These are phyloP conservation scores for Druon quercuslanigerum DNA, from an alignment of 1,140 invertebrate species.

Conservation along the genomic window DNA sequence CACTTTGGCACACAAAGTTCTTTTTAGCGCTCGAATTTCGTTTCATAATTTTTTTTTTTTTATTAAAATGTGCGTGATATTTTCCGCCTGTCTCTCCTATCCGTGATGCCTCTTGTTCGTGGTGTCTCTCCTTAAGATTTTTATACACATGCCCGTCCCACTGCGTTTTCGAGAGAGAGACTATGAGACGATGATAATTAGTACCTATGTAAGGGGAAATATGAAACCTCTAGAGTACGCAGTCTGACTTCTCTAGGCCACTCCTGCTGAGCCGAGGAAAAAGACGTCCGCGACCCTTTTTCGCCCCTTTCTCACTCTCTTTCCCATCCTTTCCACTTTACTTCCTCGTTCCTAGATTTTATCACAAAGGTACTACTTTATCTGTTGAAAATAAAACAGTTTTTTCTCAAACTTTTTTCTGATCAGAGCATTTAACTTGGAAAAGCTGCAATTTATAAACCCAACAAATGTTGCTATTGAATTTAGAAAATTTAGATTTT, in stretches of 20 bases:
- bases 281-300: neutral
- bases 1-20: too few species aligned
- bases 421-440: too few species aligned
- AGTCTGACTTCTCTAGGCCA: constrained; percentile 69
- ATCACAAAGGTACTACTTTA: neutral
- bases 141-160: constrained; percentile 45
- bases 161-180: constrained; percentile 65
- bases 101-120: neutral
- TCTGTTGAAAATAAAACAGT: too few species aligned
- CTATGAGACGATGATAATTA: constrained; percentile 71
- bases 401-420: too few species aligned
- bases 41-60: neutral
- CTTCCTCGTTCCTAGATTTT: neutral
- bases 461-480: too few species aligned
- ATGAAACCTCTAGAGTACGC: constrained; percentile 64
- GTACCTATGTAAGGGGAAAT: constrained; percentile 66
- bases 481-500: too few species aligned
- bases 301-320: constrained; percentile 42
- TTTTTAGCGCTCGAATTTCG: too few species aligned
- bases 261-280: constrained; percentile 36
- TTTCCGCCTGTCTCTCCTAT: constrained; percentile 30
- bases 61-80: constrained; percentile 31
- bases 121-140: neutral
- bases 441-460: too few species aligned
- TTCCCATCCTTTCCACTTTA: constrained; percentile 6